Conservation (phyloP, 2,113 vertebrate species). For the Caranx ignobilis region DNA sequence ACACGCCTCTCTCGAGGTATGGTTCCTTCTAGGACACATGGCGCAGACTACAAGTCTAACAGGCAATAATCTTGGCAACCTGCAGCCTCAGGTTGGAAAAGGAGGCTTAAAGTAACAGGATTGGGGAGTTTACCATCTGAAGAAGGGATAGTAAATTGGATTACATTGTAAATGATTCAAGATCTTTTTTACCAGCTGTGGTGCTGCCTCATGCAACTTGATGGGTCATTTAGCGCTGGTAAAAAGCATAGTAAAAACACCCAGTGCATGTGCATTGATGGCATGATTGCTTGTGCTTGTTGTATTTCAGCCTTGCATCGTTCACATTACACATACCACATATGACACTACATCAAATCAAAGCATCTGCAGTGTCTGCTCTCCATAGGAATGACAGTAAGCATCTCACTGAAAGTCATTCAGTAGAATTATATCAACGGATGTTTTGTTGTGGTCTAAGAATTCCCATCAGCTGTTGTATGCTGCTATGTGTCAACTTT, state of each 20-base stretch:
- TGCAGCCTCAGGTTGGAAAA: conserved; percentile 71
- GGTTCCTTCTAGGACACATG: conserved; percentile 24
- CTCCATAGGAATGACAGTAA: conserved; percentile 1
- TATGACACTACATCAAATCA: conserved; percentile 32
- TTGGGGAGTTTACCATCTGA: conserved; percentile 77
- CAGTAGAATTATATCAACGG: conserved; percentile 10
- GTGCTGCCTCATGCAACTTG: conserved; percentile 23
- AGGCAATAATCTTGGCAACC: conserved; percentile 53
- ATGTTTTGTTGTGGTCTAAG: conserved; percentile 36
- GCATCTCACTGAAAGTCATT: conserved; percentile 20
- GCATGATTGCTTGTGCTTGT: conserved; percentile 2
- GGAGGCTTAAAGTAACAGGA: conserved; percentile 84
- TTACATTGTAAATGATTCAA: conserved; percentile 64
- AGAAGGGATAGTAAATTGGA: conserved; percentile 69
- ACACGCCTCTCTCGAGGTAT: neutral
- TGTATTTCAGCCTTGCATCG: conserved; percentile 19
- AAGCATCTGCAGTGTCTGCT: conserved; percentile 30
- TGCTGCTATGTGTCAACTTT: conserved; percentile 54
- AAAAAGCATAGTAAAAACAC: conserved; percentile 27
- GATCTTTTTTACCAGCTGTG: conserved; percentile 42
- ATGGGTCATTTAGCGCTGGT: conserved; percentile 31
- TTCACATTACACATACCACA: conserved; percentile 29
- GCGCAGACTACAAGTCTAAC: neutral
- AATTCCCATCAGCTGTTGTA: conserved; percentile 55
- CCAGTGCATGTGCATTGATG: conserved; percentile 1